phyloP scores from a whole-genome alignment of 2,888 invertebrate genomes.

The Thyatira batis region DNA sequence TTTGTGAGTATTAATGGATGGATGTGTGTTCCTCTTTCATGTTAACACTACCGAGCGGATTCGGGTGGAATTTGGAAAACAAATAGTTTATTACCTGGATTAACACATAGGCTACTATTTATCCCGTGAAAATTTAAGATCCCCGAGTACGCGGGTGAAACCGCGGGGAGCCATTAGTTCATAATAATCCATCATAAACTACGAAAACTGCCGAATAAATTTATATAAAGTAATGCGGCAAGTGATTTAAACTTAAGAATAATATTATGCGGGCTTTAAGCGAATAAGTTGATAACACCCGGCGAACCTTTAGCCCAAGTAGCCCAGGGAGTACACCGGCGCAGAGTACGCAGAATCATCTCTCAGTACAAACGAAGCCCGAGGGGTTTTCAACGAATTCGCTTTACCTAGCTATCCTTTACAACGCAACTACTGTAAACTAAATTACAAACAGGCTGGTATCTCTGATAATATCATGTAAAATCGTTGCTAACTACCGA shows the following conservation, averaged over 20 bases:
- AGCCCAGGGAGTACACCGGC: conserved; percentile 26
- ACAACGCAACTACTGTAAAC: conserved; percentile 38
- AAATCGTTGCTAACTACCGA: not conserved
- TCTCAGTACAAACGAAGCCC: conserved; percentile 29
- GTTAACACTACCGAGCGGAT: no score
- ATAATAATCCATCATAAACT: not conserved
- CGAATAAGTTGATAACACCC: conserved; percentile 31
- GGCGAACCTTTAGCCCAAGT: conserved; percentile 27
- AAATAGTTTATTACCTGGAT: no score
- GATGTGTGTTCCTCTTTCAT: no score
- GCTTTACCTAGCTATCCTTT: conserved; percentile 38
- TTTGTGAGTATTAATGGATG: no score
- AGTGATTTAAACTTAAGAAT: conserved; percentile 19
- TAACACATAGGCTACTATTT: no score
- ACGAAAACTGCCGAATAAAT: not conserved
- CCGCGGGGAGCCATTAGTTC: no score
- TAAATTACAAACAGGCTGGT: conserved; percentile 31
- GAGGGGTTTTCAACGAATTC: conserved; percentile 40
- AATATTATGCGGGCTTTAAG: conserved; percentile 32
- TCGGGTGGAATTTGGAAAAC: no score
- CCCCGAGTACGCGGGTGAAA: no score
- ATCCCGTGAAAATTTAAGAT: no score
- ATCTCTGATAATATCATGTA: not conserved
- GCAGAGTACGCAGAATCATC: conserved; percentile 10
- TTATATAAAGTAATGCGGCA: conserved; percentile 12